These are phyloP conservation scores for Drosophila aldrichi DNA, from an alignment of 2,888 invertebrate genomes.

Conservation along the genomic window DNA sequence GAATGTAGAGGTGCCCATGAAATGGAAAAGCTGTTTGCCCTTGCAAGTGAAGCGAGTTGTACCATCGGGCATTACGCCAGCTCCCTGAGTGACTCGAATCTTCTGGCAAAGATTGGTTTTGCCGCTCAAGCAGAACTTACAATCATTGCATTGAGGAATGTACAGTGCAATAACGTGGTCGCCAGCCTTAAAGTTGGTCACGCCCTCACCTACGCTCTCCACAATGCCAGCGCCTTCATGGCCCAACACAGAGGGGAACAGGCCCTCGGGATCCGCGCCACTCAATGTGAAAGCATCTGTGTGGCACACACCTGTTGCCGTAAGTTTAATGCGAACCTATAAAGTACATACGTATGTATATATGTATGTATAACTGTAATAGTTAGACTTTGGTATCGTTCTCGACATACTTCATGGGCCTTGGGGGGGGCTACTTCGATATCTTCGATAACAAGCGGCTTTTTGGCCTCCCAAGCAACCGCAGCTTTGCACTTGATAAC, in stretches of 20 bases:
- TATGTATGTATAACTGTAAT: background rate
- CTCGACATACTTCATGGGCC: slow-evolving; percentile 91
- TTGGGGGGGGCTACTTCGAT: slow-evolving; percentile 97
- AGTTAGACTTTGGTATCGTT: slow-evolving; percentile 8
- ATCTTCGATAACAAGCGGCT: slow-evolving; percentile 95
- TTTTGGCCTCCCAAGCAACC: slow-evolving; percentile 97
- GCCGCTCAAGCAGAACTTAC: slow-evolving; percentile 97
- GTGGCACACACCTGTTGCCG: slow-evolving; percentile 94
- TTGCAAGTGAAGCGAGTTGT: slow-evolving; percentile 90
- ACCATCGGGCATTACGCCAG: slow-evolving; percentile 96
- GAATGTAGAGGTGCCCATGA: slow-evolving; percentile 99
- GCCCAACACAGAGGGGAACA: slow-evolving; percentile 96
- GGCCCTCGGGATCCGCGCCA: slow-evolving; percentile 95
- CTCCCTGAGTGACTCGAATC: slow-evolving; percentile 94
- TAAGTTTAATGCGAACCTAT: slow-evolving; percentile 89
- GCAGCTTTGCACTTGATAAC: slow-evolving; percentile 97
- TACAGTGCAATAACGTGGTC: slow-evolving; percentile 99
- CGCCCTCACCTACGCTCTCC: slow-evolving; percentile 98
- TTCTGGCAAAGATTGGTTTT: slow-evolving; percentile 99
- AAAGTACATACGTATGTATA: background rate
- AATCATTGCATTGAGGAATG: slow-evolving; percentile 97
- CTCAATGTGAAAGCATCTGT: slow-evolving; percentile 96
- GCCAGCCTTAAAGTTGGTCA: slow-evolving; percentile 93
- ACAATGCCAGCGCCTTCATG: slow-evolving; percentile 99
- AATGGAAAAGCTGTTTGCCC: slow-evolving; percentile 92